Conservation (phyloP, 1,140 invertebrate genomes). For the Drosophila subobscura region DNA sequence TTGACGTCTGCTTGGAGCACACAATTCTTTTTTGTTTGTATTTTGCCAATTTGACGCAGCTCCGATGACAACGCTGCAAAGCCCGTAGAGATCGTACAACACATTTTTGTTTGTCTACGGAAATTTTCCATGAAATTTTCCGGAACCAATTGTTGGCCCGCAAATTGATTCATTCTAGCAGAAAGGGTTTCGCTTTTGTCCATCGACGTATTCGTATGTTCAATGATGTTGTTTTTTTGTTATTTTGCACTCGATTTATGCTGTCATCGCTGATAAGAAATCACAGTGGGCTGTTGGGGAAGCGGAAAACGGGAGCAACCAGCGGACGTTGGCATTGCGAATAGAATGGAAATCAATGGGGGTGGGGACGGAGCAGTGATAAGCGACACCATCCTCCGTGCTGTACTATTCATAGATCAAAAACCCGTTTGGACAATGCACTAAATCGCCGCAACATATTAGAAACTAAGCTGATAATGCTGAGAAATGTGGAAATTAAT, state of each 20-base stretch:
- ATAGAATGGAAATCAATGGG: slow-evolving; percentile 15
- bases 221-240: too few relatives aligned
- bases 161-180: too few relatives aligned
- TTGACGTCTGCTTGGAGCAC: slow-evolving; percentile 28
- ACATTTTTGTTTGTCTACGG: slow-evolving; percentile 3
- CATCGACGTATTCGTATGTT: too few relatives aligned
- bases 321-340: slow-evolving; percentile 40
- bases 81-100: too few relatives aligned
- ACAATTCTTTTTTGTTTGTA: slow-evolving; percentile 40
- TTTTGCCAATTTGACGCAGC: slow-evolving; percentile 18
- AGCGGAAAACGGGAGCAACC: background rate
- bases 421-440: too few relatives aligned
- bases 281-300: too few relatives aligned
- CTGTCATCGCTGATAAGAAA: too few relatives aligned
- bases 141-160: too few relatives aligned
- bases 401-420: slow-evolving; percentile 7
- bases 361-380: slow-evolving; percentile 8
- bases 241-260: too few relatives aligned
- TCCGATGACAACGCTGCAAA: too few relatives aligned
- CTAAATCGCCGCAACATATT: slow-evolving; percentile 2
- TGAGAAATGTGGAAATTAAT: background rate
- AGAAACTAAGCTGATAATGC: background rate
- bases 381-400: background rate
- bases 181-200: too few relatives aligned
- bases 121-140: slow-evolving; percentile 29